Conservation (phyloP, 2,797 vertebrate species). For the Cirrhinus mrigala region DNA sequence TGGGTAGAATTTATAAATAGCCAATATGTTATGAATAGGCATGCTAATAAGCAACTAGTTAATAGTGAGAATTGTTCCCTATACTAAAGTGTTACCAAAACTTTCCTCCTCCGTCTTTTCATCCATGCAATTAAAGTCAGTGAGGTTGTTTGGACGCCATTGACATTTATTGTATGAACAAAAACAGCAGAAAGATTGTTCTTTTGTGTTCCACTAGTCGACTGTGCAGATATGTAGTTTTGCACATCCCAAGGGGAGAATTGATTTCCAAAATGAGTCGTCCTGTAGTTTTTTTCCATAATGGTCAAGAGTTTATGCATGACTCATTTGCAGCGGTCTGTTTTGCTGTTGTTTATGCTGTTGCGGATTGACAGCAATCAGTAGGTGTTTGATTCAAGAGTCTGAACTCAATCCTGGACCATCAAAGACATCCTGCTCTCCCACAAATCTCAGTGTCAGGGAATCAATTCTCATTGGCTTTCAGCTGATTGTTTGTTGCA, state of each 20-base stretch:
- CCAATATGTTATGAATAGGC: no score
- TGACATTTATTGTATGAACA: conserved; percentile 1
- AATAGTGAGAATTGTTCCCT: no score
- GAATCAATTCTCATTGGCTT: conserved; percentile 56
- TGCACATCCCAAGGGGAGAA: conserved; percentile 1
- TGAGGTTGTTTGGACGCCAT: not conserved
- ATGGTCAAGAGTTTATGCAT: not conserved
- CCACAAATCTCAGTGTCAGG: conserved; percentile 39
- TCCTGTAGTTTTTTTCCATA: conserved; percentile 18
- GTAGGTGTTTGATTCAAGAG: conserved; percentile 52
- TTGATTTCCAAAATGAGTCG: not conserved
- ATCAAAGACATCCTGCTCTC: conserved; percentile 49
- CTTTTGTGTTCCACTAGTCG: not conserved
- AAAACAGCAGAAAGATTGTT: not conserved
- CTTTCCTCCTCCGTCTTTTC: not conserved
- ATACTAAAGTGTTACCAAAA: not conserved
- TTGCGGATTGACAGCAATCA: conserved; percentile 47
- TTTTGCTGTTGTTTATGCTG: conserved; percentile 40
- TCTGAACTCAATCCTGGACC: conserved; percentile 30
- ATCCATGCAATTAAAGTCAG: not conserved
- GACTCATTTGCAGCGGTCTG: conserved; percentile 5
- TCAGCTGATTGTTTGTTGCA: conserved; percentile 59
- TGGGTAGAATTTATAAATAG: no score
- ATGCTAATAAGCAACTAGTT: no score
- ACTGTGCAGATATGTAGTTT: not conserved